Conservation (phyloP, 2,113 vertebrate species). For the Silurus meridionalis region DNA sequence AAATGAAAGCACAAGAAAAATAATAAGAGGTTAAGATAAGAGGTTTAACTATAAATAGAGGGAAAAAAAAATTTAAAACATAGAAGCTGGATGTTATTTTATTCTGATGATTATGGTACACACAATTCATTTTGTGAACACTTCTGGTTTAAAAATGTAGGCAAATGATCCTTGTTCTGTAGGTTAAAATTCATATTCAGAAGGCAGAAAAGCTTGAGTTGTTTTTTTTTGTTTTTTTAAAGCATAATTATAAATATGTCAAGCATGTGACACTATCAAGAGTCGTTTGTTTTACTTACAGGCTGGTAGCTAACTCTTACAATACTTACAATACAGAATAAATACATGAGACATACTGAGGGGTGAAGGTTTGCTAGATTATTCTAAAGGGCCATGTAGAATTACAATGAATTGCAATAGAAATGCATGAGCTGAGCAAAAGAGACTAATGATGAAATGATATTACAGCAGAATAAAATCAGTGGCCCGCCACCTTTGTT, state of each 20-base stretch:
- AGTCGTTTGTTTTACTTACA: background rate
- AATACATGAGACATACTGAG: background rate
- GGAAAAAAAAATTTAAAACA: background rate
- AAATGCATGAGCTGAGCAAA: background rate
- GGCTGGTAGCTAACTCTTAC: background rate
- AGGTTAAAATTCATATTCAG: slow-evolving; percentile 21
- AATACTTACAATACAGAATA: background rate
- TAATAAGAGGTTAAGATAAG: background rate
- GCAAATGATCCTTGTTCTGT: slow-evolving; percentile 18
- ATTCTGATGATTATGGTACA: slow-evolving; percentile 31
- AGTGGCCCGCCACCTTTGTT: background rate
- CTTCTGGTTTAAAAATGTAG: slow-evolving; percentile 9
- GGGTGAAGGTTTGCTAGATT: background rate
- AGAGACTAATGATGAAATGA: background rate
- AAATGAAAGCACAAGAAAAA: background rate
- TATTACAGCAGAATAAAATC: background rate
- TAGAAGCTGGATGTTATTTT: slow-evolving; percentile 27
- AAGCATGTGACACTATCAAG: background rate
- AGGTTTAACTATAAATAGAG: background rate
- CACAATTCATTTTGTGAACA: slow-evolving; percentile 29
- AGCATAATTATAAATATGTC: slow-evolving; percentile 31
- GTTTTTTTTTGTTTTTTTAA: slow-evolving; percentile 4
- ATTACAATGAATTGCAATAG: background rate
- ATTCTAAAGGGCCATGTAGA: background rate
- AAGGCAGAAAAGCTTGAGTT: background rate